Percentiles rank a stretch among this genome's conserved stretches.
Evolutionary conservation across 1,140 invertebrate species (phyloP).

Genomic region (Drepana arcuata): DNA sequence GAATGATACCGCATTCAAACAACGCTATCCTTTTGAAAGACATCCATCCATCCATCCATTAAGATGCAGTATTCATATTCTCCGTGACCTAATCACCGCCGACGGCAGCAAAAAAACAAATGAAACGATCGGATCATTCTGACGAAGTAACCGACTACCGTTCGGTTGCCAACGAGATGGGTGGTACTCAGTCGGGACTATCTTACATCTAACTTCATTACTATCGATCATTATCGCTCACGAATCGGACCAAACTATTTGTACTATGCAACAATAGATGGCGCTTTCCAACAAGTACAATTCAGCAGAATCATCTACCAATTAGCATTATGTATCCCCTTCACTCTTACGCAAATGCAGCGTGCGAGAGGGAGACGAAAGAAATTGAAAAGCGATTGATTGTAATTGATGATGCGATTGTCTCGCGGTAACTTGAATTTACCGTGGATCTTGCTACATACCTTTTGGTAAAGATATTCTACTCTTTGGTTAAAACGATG

Average conservation of each 20-base stretch:
- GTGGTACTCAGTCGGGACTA: constrained; percentile 37
- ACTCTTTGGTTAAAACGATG: too few species aligned
- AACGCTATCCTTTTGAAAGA: too few species aligned
- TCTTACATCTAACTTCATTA: constrained; percentile 60
- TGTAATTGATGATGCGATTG: constrained; percentile 69
- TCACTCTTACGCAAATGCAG: constrained; percentile 9
- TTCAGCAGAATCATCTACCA: constrained; percentile 61
- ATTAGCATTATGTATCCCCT: constrained; percentile 40
- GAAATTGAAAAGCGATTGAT: constrained; percentile 47
- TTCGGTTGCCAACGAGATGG: constrained; percentile 41
- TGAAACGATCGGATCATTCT: constrained; percentile 28
- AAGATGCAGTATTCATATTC: too few species aligned
- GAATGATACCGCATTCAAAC: constrained; percentile 6
- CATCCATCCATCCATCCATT: too few species aligned
- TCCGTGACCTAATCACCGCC: constrained; percentile 23
- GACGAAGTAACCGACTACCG: constrained; percentile 50
- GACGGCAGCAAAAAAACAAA: constrained; percentile 34
- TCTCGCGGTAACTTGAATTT: too few species aligned
- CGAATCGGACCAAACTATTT: constrained; percentile 50
- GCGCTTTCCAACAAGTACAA: constrained; percentile 48
- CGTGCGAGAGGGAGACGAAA: constrained; percentile 29
- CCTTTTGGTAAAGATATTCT: too few species aligned
- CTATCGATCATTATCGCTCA: constrained; percentile 61
- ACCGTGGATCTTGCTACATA: too few species aligned
- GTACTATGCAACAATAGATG: constrained; percentile 68